Evolutionary conservation across 2,888 invertebrate genomes (phyloP), one percentile per base, ranked within the genome.

Genomic region (Holacanthella duospinosa): DNA sequence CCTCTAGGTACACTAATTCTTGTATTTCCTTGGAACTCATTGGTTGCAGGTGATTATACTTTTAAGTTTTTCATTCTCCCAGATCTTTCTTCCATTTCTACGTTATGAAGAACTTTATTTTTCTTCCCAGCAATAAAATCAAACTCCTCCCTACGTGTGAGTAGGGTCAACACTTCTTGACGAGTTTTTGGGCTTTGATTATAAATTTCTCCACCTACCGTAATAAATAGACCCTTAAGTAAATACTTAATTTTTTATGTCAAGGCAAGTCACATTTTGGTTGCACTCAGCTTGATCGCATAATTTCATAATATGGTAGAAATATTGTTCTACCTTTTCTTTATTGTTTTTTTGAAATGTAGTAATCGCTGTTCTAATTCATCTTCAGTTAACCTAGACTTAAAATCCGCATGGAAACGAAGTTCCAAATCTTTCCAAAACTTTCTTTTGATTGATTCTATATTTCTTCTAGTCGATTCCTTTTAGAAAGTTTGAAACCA

Each of bases 261-360:
- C 21, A 6, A 16, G 36, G 36, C 36, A 6, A 4, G 48, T n/a
- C 6, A 48, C 48, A 4, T 21, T 9, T 36, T 36, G 36, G 24
- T 53, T 53, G 4, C n/a, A n/a, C 25, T 59, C 59, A 6, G 44
- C 27, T 25, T 43, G 19, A 26, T 43, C 36, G 28, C 59, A 59
- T 6, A 59, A 24, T 25, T 43, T 21, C 19, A 59, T n/a, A 6
- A 59, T 28, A 6, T 16, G 2, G 36, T 43, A 44, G 44, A 44
- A 59, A 48, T 59, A 59, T 9, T 21, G 4, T 26, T 59, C 59
- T 25, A 25, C 28, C 16, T 19, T 59, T 6, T 59, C 59, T 36
- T 44, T 27, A 9, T 3, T 3, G 12, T 59, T 24, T 36, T 26
- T 27, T 59, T 59, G 3, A 43, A 6, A 25, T 24, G 6, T 3